Conservation (phyloP, 2,113 vertebrate genomes). For the Petrocephalus microphthalmus region DNA sequence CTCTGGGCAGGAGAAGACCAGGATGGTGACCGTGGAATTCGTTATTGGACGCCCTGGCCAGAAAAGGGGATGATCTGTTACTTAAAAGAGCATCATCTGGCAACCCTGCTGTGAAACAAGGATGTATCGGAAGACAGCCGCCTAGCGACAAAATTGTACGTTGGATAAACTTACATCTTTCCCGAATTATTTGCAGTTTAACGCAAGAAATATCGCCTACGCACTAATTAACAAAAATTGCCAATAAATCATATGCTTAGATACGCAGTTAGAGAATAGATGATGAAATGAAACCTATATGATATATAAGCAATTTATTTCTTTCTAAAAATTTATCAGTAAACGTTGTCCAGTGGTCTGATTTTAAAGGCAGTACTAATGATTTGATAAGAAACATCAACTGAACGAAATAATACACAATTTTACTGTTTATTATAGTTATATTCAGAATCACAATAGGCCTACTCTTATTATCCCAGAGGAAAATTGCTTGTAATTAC, state of each 20-base stretch:
- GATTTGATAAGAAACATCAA: neutral
- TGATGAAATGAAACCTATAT: neutral
- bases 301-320: neutral
- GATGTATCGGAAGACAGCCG: neutral
- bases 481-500: neutral
- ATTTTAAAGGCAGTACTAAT: neutral
- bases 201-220: neutral
- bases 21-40: neutral
- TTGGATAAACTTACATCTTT: neutral
- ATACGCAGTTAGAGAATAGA: neutral
- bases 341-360: neutral
- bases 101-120: neutral
- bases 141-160: neutral
- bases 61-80: neutral
- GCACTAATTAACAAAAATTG: neutral
- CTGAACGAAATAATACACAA: neutral
- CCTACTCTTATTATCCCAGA: neutral
- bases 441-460: neutral
- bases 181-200: neutral
- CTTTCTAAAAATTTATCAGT: neutral
- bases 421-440: neutral
- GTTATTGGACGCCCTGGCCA: neutral
- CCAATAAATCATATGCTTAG: neutral
- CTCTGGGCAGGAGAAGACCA: neutral
- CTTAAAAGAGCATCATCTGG: neutral